phyloP scores from a whole-genome alignment of 1,140 invertebrate genomes.

The Drosophila ohnishii region DNA sequence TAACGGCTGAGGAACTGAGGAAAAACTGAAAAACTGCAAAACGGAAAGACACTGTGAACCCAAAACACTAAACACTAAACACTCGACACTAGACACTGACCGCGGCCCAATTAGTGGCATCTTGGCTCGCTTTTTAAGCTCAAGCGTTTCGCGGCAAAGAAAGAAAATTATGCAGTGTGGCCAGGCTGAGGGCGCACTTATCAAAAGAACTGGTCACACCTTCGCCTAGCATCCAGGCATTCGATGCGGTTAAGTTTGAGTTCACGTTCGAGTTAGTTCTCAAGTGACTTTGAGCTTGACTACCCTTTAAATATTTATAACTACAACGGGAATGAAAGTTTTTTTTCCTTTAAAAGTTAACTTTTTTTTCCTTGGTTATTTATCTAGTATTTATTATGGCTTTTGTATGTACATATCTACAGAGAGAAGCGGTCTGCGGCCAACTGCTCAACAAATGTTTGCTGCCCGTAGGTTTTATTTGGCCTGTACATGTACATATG shows the following conservation, averaged over 20 bases:
- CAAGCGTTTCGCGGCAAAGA: constrained; percentile 21
- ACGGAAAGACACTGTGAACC: constrained; percentile 17
- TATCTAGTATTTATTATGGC: constrained; percentile 7
- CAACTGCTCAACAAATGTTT: constrained; percentile 28
- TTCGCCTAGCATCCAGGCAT: not conserved
- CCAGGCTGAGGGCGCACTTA: not conserved
- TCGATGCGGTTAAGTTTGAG: not conserved
- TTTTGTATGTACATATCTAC: constrained; percentile 19
- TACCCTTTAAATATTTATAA: not conserved
- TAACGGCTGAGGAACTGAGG: constrained; percentile 10
- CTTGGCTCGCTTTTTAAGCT: constrained; percentile 15
- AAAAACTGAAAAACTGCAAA: constrained; percentile 2
- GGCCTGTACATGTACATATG: constrained; percentile 27
- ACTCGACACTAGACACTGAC: constrained; percentile 24
- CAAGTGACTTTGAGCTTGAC: not conserved
- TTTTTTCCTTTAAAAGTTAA: not conserved
- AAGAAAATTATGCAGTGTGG: constrained; percentile 14
- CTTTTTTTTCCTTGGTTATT: not conserved
- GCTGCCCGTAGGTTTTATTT: constrained; percentile 26
- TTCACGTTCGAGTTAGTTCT: not conserved
- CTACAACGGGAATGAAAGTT: not conserved
- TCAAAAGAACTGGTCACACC: constrained; percentile 5
- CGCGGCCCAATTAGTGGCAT: constrained; percentile 38
- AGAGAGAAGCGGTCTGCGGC: constrained; percentile 15
- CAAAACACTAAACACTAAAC: constrained; percentile 16